Percentiles rank a stretch among this genome's conserved stretches.
These are phyloP conservation scores for Edolisoma coerulescens DNA, from an alignment of 2,113 vertebrate genomes.

Conservation along the genomic window DNA sequence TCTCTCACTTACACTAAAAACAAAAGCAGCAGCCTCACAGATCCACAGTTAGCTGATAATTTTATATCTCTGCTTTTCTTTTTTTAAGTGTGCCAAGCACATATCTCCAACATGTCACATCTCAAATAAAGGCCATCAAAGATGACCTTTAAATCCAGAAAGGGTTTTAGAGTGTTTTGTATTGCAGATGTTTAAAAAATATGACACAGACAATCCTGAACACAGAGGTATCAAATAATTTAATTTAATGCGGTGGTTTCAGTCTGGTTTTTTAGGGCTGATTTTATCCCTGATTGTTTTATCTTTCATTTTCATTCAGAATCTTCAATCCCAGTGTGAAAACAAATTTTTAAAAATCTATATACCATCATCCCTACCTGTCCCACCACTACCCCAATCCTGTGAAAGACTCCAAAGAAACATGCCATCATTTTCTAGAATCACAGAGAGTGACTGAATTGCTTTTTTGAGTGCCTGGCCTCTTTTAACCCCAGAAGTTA, in stretches of 20 bases:
- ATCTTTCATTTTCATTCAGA: background rate
- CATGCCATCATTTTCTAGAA: background rate
- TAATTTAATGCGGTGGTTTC: background rate
- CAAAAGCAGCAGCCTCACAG: background rate
- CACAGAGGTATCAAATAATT: background rate
- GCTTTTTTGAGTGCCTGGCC: background rate
- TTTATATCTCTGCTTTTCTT: background rate
- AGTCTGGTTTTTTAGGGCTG: background rate
- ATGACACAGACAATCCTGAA: background rate
- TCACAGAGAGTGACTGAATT: background rate
- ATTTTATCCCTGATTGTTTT: background rate
- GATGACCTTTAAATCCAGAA: background rate
- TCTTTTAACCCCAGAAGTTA: background rate
- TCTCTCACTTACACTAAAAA: background rate
- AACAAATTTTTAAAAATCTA: background rate
- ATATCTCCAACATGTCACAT: background rate
- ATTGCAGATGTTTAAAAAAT: background rate
- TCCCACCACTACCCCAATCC: background rate
- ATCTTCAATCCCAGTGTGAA: background rate
- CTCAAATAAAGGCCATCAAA: background rate
- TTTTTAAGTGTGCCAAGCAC: background rate
- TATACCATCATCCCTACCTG: fast-evolving
- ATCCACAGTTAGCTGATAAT: background rate
- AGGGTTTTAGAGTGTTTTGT: background rate
- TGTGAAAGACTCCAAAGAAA: background rate